phyloP scores from a whole-genome alignment of 2,113 vertebrate genomes.

The Rhinichthys klamathensis region DNA sequence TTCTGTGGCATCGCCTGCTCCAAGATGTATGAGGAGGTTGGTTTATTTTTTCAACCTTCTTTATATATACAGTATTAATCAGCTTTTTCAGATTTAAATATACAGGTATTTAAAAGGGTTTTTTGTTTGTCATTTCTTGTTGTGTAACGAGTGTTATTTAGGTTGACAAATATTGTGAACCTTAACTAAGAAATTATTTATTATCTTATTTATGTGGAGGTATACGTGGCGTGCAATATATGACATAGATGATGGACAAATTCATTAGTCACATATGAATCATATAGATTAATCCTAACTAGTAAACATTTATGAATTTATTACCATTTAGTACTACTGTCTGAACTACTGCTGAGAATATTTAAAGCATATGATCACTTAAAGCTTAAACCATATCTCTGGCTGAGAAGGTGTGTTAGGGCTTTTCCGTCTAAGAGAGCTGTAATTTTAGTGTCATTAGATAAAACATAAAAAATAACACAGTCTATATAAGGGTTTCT shows the following conservation, averaged over 20 bases:
- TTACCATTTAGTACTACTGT: neutral
- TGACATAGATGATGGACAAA: neutral
- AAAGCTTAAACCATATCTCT: neutral
- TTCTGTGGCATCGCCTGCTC: constrained; percentile 87
- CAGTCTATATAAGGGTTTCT: neutral
- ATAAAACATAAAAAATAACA: neutral
- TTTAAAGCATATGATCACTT: neutral
- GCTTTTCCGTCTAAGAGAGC: neutral
- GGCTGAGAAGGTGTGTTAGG: neutral
- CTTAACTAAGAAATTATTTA: neutral
- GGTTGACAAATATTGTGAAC: neutral
- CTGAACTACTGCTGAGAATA: neutral
- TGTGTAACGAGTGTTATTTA: neutral
- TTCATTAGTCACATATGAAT: constrained; percentile 3
- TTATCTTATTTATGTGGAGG: neutral
- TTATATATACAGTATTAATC: neutral
- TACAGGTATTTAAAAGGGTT: neutral
- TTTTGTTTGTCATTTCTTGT: neutral
- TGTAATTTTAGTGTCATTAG: neutral
- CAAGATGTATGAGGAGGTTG: constrained; percentile 86
- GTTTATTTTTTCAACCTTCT: constrained; percentile 31
- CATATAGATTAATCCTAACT: neutral
- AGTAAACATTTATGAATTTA: constrained; percentile 22
- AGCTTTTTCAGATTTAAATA: neutral
- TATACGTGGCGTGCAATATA: neutral